Base-by-base conservation (phyloP, 2,888 invertebrate species). In the Agrotis segetum region DNA sequence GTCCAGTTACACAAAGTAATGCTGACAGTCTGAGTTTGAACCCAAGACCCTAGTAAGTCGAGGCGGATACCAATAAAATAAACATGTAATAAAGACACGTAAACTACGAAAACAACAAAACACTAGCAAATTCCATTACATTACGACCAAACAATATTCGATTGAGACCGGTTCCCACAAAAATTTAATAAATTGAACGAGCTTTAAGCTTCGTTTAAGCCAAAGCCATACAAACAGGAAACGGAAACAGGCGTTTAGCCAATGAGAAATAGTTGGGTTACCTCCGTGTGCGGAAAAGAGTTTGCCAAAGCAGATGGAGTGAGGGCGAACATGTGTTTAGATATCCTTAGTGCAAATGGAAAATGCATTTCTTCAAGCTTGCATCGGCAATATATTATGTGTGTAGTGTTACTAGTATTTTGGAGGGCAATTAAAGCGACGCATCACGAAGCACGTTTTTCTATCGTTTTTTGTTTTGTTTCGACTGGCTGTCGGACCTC, bases 121-220 rank as follows among this genome's bases (percentile, higher is more conserved):
- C 44, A 62, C 58, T 44, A 6, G 17, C 65, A 56, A 53, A 44
- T 46, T 34, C 21, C 13, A 49, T 4, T 16, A 0, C 13, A 29
- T 44, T n/a, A 71, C 9, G 21, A 46, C 24, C 62, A 61, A 52
- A 69, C 64, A 62, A 66, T 52, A 52, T 70, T 74, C 46, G 66
- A 85, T 87, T 87, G 83, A 85, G 84, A 81, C 87, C 79, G 16
- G 34, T 60, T 60, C 72, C 72, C 82, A 85, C 72, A 62, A 85
- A 83, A 63, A 67, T 77, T 67, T 62, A 53, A 81, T 80, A 76
- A 81, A 83, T 73, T 55, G 80, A 72, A 79, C 46, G 52, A 61
- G 59, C 52, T 79, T 67, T 79, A 75, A 82, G 76, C 67, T 76
- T 83, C 67, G 50, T 60, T 68, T 77, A 74, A 81, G 81, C 84